phyloP scores from a whole-genome alignment of 2,797 vertebrate species.

The Amniataba percoides region DNA sequence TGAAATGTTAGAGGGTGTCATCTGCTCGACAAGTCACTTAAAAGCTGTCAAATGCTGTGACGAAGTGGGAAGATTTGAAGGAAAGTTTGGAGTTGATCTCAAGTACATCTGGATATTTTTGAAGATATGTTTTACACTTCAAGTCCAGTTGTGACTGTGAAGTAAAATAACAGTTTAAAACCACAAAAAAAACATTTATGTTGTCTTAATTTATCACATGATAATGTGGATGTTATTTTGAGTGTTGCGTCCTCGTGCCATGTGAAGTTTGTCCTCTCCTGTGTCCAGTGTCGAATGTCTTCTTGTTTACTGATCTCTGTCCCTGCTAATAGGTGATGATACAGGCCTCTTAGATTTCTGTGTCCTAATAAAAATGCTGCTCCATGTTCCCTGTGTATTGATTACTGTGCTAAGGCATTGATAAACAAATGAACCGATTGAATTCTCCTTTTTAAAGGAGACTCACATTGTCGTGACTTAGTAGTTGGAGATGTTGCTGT shows the following conservation, averaged over 20 bases:
- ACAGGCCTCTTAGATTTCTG: neutral
- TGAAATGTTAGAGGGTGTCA: neutral
- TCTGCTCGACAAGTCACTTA: neutral
- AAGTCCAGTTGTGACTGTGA: neutral
- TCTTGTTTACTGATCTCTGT: slow-evolving; percentile 36
- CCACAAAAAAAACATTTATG: neutral
- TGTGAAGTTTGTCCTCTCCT: slow-evolving; percentile 22
- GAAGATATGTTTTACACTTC: neutral
- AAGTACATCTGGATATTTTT: neutral
- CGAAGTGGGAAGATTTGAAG: neutral
- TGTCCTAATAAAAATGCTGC: neutral
- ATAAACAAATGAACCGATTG: neutral
- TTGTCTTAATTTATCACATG: neutral
- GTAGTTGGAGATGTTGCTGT: neutral
- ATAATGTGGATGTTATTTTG: slow-evolving; percentile 6
- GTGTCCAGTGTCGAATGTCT: slow-evolving; percentile 10
- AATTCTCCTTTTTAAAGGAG: neutral
- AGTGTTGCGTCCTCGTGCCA: slow-evolving; percentile 20
- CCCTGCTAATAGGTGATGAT: neutral
- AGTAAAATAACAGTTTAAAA: neutral
- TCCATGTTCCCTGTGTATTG: neutral
- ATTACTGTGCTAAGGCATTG: neutral
- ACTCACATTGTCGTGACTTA: neutral
- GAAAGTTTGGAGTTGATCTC: neutral
- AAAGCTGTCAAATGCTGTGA: neutral